A percentile compares a stretch with the other conserved stretches of the same genome.
Conservation (phyloP, 2,888 invertebrate species). For the Dermolepida albohirtum region DNA sequence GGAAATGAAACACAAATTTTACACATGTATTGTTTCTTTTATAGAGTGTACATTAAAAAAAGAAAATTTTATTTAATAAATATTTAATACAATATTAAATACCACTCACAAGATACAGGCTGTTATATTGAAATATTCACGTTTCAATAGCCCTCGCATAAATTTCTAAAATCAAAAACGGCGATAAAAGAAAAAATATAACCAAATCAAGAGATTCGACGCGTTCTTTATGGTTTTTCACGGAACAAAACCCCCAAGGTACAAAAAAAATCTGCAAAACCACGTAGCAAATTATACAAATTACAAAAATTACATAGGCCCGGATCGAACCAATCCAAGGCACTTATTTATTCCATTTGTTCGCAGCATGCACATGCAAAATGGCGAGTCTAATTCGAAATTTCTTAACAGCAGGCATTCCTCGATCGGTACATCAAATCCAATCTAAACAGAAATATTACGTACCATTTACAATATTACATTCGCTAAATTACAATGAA, state of each 20-base stretch:
- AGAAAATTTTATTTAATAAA: too few species aligned
- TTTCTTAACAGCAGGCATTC: conserved; percentile 42
- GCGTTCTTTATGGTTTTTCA: conserved; percentile 12
- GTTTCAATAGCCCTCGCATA: neutral
- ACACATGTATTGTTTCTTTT: too few species aligned
- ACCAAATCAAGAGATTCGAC: conserved; percentile 16
- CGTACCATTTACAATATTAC: conserved; percentile 15
- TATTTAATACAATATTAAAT: too few species aligned
- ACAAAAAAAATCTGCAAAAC: conserved; percentile 13
- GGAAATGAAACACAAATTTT: too few species aligned
- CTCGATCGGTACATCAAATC: conserved; percentile 9
- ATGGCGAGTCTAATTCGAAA: conserved; percentile 45
- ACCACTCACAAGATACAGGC: neutral
- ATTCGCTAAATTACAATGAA: conserved; percentile 4
- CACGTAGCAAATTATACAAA: conserved; percentile 41
- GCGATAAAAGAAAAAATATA: conserved; percentile 9
- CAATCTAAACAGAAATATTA: conserved; percentile 6
- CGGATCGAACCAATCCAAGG: conserved; percentile 40
- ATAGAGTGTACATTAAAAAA: too few species aligned
- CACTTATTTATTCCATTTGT: conserved; percentile 42
- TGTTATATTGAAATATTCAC: conserved; percentile 18
- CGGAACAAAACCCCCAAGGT: conserved; percentile 14
- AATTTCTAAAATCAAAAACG: conserved; percentile 1
- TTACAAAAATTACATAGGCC: conserved; percentile 43
- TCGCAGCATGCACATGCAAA: conserved; percentile 36